Evolutionary conservation across 2,888 invertebrate species (phyloP), one percentile per base, ranked within the genome.

Genomic region (Trichacis sp.): DNA sequence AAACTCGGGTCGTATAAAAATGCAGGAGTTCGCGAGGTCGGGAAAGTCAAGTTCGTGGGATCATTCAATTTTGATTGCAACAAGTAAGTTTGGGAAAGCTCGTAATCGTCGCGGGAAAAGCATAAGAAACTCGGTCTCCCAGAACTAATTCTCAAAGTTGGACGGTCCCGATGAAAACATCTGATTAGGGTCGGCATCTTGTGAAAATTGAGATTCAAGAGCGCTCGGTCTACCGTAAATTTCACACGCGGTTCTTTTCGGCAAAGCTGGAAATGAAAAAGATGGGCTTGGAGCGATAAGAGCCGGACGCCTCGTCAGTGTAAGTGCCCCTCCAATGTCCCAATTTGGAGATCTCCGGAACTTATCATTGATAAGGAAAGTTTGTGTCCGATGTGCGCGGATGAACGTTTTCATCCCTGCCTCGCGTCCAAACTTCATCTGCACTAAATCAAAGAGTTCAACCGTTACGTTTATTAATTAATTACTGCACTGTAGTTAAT

Each of bases 331-430:
- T 40, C 30, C 47, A 33, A 59, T 53, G 48, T 14, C 33, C 52
- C 20, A 46, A 40, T 46, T 33, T 33, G 30, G 29, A 38, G 56
- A 24, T 43, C 36, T 47, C 42, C 33, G 47, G 52, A 62, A 62
- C 56, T 47, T 52, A 53, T 52, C 52, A 57, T 56, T 56, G 62
- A 53, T 62, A 62, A 62, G 49, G 52, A 56, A 56, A 52, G 15
- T 56, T 62, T 48, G 40, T 40, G 45, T 19, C 5, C 52, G 18
- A 49, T 42, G 29, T 20, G 20, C 18, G 30, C 20, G 14, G 56
- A 62, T 62, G 56, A 56, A 48, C 45, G 49, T 52, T 50, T 40
- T 40, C 20, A 47, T 62, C 55, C 24, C 24, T 24, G n/a, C n/a
- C n/a, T n/a, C n/a, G n/a, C n/a, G n/a, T n/a, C n/a, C n/a, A n/a